Evolutionary conservation across 2,888 invertebrate genomes (phyloP).

Genomic region (Malthinus flaveolus): DNA sequence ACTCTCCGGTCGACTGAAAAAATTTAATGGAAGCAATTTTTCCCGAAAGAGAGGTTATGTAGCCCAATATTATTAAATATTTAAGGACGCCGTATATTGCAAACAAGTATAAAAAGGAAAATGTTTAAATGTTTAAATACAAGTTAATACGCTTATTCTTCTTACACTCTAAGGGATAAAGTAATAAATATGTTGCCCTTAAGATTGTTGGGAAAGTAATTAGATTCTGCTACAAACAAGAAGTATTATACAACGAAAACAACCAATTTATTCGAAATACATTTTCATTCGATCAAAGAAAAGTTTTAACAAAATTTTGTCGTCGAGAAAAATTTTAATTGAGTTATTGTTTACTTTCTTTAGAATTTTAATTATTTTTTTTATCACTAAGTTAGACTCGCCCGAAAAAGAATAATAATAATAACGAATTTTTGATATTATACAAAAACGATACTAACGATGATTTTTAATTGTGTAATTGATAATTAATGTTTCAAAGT

Average conservation of each 20-base stretch:
- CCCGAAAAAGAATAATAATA: too few species aligned
- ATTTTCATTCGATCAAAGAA: conserved; percentile 9
- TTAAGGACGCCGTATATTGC: too few species aligned
- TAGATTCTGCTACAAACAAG: conserved; percentile 18
- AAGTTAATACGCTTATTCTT: too few species aligned
- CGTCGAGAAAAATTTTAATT: conserved; percentile 6
- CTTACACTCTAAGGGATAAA: conserved; percentile 14
- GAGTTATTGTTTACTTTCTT: conserved; percentile 6
- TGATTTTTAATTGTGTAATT: too few species aligned
- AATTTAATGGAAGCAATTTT: too few species aligned
- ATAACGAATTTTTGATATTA: background rate
- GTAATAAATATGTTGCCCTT: conserved; percentile 24
- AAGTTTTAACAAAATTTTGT: conserved; percentile 7
- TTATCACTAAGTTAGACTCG: background rate
- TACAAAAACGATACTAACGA: too few species aligned
- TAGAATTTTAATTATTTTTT: conserved; percentile 12
- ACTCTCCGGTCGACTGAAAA: too few species aligned
- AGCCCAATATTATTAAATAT: background rate
- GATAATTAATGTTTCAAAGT: too few species aligned
- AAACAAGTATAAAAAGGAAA: too few species aligned
- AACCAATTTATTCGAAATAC: background rate
- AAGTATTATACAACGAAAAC: background rate
- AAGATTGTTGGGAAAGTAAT: conserved; percentile 21
- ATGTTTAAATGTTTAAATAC: too few species aligned
- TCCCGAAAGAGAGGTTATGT: background rate